Percentiles rank a stretch among this genome's conserved stretches.
These are phyloP conservation scores for Hydra vulgaris DNA, from an alignment of 30 jellyfish, hydroid and myxozoan genomes.

Conservation along the genomic window DNA sequence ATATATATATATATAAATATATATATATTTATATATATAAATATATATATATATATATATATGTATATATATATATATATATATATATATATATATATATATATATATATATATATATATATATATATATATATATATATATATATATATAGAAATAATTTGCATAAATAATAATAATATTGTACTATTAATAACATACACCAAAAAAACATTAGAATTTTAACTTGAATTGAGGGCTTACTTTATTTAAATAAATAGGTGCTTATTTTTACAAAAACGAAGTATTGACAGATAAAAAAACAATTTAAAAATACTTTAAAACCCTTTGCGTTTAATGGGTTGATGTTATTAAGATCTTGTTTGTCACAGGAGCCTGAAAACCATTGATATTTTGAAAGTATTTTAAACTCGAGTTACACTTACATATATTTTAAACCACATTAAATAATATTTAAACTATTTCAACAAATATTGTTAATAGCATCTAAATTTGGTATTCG, in stretches of 20 bases:
- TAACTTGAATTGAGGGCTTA: neutral
- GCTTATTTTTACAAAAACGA: neutral
- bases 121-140: no score
- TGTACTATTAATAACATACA: neutral
- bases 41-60: no score
- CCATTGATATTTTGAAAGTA: neutral
- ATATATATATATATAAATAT: no score
- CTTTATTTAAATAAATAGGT: neutral
- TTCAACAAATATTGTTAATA: neutral
- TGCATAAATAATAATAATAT: neutral
- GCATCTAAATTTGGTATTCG: no score
- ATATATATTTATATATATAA: no score
- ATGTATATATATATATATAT: no score
- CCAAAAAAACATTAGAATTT: neutral
- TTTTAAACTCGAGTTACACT: neutral
- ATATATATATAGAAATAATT: no score
- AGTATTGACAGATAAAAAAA: neutral
- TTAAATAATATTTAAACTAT: no score
- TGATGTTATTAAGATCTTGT: neutral
- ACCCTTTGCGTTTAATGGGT: neutral
- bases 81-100: no score
- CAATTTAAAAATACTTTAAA: neutral
- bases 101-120: no score
- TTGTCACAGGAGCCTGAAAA: neutral
- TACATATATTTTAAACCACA: no score